phyloP scores from a whole-genome alignment of 2,113 vertebrate species.

The Coturnix japonica region DNA sequence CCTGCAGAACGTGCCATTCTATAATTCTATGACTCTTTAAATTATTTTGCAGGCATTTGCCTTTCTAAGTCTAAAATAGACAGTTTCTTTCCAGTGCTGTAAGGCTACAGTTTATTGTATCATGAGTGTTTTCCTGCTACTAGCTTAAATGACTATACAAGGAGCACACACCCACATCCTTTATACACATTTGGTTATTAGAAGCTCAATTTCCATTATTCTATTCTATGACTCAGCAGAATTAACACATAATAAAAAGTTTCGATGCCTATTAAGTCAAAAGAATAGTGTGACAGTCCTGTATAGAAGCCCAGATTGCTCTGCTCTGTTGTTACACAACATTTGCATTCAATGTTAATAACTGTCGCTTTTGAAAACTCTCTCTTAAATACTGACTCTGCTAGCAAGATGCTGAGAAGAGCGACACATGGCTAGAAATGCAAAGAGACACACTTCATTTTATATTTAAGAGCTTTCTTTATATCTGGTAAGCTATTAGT shows the following conservation, averaged over 20 bases:
- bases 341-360: not conserved
- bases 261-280: not conserved
- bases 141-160: not conserved
- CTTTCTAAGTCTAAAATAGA: not conserved
- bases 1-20: not conserved
- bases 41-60: not conserved
- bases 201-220: not conserved
- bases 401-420: not conserved
- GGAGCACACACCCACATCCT: not conserved
- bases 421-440: not conserved
- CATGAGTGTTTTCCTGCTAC: not conserved
- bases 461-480: slow-evolving; percentile 26
- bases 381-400: not conserved
- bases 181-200: not conserved
- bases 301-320: not conserved
- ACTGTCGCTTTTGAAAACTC: not conserved
- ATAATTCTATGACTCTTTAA: not conserved
- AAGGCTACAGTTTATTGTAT: not conserved
- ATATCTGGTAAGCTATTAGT: slow-evolving; percentile 29
- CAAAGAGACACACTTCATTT: not conserved
- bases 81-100: not conserved
- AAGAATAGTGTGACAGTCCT: not conserved
- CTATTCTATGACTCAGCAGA: not conserved
- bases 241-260: not conserved
- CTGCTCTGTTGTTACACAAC: not conserved